phyloP scores from a whole-genome alignment of 2,113 vertebrate species.

The Myxocyprinus asiaticus region DNA sequence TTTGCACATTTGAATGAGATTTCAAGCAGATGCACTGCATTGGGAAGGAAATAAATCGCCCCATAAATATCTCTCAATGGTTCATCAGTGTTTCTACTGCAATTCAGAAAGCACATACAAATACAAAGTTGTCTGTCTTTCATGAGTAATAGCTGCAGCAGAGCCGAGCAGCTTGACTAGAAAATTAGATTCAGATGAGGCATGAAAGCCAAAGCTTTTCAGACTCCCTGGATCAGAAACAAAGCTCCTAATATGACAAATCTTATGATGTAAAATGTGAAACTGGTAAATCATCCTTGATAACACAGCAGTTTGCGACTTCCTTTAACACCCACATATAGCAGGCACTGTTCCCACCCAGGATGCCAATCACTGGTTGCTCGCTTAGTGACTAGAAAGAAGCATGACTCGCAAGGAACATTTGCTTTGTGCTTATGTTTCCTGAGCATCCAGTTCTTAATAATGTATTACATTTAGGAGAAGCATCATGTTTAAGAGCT shows the following conservation, averaged over 20 bases:
- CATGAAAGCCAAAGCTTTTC: background rate
- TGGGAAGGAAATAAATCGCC: constrained; percentile 31
- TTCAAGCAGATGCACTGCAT: constrained; percentile 24
- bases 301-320: background rate
- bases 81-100: constrained; percentile 13
- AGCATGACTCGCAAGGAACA: background rate
- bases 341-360: constrained; percentile 4
- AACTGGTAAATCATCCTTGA: background rate
- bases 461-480: no score
- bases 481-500: background rate
- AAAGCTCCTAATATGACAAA: background rate
- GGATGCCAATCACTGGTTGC: no score
- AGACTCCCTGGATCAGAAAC: background rate
- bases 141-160: constrained; percentile 15
- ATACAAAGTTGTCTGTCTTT: background rate
- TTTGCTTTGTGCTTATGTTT: no score
- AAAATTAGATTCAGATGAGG: constrained; percentile 13
- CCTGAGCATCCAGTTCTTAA: no score
- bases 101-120: constrained; percentile 13
- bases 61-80: constrained; percentile 19
- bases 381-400: no score
- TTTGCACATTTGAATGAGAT: background rate
- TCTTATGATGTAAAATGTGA: background rate
- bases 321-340: background rate
- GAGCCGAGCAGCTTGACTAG: constrained; percentile 14